Evolutionary conservation across 1,140 invertebrate genomes (phyloP), one percentile per base, ranked within the genome.

Genomic region (Dendroctonus valens): DNA sequence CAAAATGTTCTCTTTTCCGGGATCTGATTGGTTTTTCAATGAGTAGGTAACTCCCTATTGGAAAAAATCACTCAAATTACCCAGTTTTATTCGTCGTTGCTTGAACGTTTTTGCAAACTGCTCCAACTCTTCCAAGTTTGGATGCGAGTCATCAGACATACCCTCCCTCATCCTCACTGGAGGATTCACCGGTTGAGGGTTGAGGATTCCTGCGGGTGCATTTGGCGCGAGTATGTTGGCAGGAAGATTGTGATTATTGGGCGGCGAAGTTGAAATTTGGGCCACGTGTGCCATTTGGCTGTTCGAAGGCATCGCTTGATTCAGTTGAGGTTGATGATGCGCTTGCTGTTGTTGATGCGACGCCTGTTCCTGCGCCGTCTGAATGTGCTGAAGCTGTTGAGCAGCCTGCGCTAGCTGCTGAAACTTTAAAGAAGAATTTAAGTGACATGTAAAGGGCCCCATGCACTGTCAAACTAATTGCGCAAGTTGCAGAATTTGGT

Each of bases 81-180:
- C 93, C 70, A 97, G 83, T 80, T 98, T 98, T 70, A 98, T 98
- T 72, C 96, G 83, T 52, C 94, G 83, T 80, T 97, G 94, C 76
- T 98, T 98, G 79, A 98, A 98, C 6, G 93, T 94, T 79, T 97
- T 97, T 40, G 96, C 95, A 78, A 98, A 98, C 74, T 97, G 93
- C 79, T 97, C 95, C 39, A 98, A 82, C 77, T 98, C 96, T 79
- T 97, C 94, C 38, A 98, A 84, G 79, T 97, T 95, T 7, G 94
- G 94, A 1, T 26, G 26, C 9, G 94, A 94, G 79, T 97, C 94
- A 75, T 97, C 94, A 0, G 89, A 86, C 11, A 89, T 88, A 8
- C 91, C 90, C 74, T 93, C 91, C 65, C 93, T 81, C 58, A 83
- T 78, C 64, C 79, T 80, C 41, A 82, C 82, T 3, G 81, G 81